Evolutionary conservation across 2,888 invertebrate species (phyloP).

Genomic region (Acrobasis suavella): DNA sequence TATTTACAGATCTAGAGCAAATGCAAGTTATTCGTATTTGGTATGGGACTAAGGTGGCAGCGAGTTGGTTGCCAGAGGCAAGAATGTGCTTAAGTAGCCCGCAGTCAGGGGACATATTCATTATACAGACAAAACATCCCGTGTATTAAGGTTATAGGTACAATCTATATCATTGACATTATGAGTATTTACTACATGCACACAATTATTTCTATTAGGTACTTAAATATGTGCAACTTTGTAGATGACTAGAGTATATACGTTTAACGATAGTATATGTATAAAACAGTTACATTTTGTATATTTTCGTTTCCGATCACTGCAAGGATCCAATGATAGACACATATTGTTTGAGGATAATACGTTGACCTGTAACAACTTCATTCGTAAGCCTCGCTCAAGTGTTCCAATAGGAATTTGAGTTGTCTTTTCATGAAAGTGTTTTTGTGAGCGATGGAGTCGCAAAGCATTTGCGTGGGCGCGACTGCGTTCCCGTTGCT

Average conservation of each 20-base stretch:
- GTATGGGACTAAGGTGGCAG: constrained; percentile 57
- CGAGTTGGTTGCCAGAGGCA: constrained; percentile 40
- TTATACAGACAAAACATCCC: constrained; percentile 56
- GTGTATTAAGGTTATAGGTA: constrained; percentile 51
- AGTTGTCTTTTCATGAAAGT: constrained; percentile 77
- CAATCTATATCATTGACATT: constrained; percentile 61
- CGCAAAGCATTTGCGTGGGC: constrained; percentile 72
- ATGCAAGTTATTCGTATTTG: constrained; percentile 64
- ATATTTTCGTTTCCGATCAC: constrained; percentile 76
- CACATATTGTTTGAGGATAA: constrained; percentile 76
- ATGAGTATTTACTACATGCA: constrained; percentile 78
- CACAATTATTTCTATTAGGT: constrained; percentile 60
- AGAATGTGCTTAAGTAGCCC: constrained; percentile 48
- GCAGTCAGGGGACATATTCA: constrained; percentile 46
- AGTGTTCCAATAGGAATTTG: constrained; percentile 84
- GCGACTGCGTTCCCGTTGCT: constrained; percentile 77
- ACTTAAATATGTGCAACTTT: constrained; percentile 76
- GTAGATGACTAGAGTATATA: constrained; percentile 81
- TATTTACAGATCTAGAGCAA: constrained; percentile 75
- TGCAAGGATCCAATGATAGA: constrained; percentile 80
- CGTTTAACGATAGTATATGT: constrained; percentile 67
- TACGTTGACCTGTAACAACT: constrained; percentile 65
- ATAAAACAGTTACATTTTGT: constrained; percentile 74
- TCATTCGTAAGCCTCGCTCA: constrained; percentile 86
- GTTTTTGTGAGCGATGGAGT: constrained; percentile 77